Conservation (phyloP, 2,888 invertebrate species). For the Agrochola circellaris region DNA sequence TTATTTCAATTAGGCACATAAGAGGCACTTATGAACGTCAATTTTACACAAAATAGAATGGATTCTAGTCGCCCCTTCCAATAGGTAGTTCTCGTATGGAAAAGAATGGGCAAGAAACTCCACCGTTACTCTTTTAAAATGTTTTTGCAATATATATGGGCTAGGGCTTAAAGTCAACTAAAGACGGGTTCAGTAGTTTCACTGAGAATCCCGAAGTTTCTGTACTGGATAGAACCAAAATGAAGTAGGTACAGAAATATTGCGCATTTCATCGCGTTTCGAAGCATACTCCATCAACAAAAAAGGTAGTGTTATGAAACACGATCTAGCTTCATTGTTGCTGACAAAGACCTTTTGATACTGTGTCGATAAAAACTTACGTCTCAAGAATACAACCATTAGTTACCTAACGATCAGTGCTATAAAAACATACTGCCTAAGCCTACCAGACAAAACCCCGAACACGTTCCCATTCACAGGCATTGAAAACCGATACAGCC, state of each 20-base stretch:
- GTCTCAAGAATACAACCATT: slow-evolving; percentile 48
- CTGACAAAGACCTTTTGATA: slow-evolving; percentile 27
- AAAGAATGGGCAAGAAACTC: no score
- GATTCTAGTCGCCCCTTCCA: no score
- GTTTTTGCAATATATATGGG: no score
- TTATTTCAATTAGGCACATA: no score
- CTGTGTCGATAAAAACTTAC: slow-evolving; percentile 27
- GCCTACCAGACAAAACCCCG: slow-evolving; percentile 50
- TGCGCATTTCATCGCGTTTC: not conserved
- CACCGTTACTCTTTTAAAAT: no score
- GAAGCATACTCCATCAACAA: slow-evolving; percentile 2
- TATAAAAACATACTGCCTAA: slow-evolving; percentile 47
- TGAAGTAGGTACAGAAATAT: not conserved
- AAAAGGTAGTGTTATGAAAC: slow-evolving; percentile 6
- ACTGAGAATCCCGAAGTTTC: not conserved
- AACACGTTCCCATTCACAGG: slow-evolving; percentile 50
- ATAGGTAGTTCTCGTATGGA: no score
- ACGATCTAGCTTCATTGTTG: slow-evolving; percentile 2
- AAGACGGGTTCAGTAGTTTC: no score
- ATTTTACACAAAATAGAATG: no score
- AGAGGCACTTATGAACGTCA: no score
- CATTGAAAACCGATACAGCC: slow-evolving; percentile 56
- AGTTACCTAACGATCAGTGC: slow-evolving; percentile 36
- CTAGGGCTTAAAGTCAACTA: not conserved
- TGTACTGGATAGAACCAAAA: no score